Evolutionary conservation across 1,140 invertebrate genomes (phyloP).

Genomic region (Vanessa atalanta): DNA sequence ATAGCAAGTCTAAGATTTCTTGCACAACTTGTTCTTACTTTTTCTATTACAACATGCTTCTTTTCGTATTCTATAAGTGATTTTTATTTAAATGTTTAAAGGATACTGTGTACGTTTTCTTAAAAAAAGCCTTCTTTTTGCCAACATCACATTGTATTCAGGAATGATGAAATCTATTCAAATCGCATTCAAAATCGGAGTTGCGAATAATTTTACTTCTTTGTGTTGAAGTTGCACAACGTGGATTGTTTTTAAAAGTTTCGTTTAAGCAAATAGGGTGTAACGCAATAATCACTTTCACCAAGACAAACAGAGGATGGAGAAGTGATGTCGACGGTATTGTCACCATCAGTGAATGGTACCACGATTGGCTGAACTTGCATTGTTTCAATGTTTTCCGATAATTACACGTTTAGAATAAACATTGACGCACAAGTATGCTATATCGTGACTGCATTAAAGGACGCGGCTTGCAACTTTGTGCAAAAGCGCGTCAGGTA

Average conservation of each 20-base stretch:
- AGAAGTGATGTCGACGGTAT: slow-evolving; percentile 41
- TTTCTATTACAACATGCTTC: background rate
- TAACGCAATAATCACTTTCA: slow-evolving; percentile 68
- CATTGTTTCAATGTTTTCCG: slow-evolving; percentile 58
- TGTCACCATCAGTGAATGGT: slow-evolving; percentile 54
- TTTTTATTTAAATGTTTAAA: slow-evolving; percentile 16
- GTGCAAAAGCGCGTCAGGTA: background rate
- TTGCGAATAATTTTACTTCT: slow-evolving; percentile 34
- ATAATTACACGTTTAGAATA: slow-evolving; percentile 56
- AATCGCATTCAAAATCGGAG: slow-evolving; percentile 28
- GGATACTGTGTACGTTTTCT: slow-evolving; percentile 5
- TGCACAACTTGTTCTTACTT: background rate
- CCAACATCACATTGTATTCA: slow-evolving; percentile 27
- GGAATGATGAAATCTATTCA: slow-evolving; percentile 23
- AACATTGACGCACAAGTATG: background rate
- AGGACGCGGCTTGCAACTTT: background rate
- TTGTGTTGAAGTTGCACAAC: slow-evolving; percentile 45
- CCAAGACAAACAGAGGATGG: slow-evolving; percentile 75
- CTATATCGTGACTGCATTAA: slow-evolving; percentile 1
- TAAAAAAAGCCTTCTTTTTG: background rate
- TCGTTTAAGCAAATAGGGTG: slow-evolving; percentile 62
- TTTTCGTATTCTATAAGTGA: slow-evolving; percentile 14
- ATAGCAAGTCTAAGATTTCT: background rate
- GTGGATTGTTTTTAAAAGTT: slow-evolving; percentile 63
- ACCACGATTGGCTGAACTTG: slow-evolving; percentile 51